Percentiles rank a stretch among this genome's conserved stretches.
Conservation (phyloP, 2,113 vertebrate genomes). For the Phyllostomus discolor region DNA sequence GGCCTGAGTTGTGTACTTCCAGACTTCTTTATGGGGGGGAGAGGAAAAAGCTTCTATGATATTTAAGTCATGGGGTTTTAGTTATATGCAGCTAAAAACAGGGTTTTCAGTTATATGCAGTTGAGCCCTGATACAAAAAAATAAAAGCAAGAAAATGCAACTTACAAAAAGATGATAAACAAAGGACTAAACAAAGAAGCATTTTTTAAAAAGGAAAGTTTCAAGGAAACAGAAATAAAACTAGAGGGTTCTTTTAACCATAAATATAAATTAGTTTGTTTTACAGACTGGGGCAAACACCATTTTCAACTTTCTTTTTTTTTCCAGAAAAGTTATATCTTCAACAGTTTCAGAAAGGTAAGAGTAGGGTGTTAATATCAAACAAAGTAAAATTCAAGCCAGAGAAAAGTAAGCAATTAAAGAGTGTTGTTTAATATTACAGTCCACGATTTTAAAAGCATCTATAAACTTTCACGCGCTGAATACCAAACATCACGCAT, state of each 20-base stretch:
- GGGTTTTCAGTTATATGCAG: not conserved
- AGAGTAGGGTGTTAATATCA: not conserved
- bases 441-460: conserved; percentile 8
- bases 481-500: not conserved
- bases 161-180: not conserved
- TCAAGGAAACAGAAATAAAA: conserved; percentile 13
- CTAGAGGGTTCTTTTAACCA: not conserved
- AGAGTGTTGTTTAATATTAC: conserved; percentile 5
- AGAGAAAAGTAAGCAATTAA: not conserved
- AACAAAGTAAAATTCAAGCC: conserved; percentile 1
- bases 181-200: not conserved
- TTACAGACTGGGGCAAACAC: not conserved
- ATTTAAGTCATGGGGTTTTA: not conserved
- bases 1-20: not conserved
- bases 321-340: not conserved
- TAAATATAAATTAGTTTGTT: not conserved
- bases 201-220: not conserved
- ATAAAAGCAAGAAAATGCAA: not conserved
- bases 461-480: not conserved
- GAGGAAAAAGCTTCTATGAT: not conserved
- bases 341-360: not conserved
- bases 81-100: not conserved
- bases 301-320: not conserved
- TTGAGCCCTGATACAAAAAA: not conserved
- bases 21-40: not conserved